A percentile compares a stretch with the other conserved stretches of the same genome.
These are phyloP conservation scores for Gymnothorax javanicus DNA, from an alignment of 2,797 vertebrate species.

Conservation along the genomic window DNA sequence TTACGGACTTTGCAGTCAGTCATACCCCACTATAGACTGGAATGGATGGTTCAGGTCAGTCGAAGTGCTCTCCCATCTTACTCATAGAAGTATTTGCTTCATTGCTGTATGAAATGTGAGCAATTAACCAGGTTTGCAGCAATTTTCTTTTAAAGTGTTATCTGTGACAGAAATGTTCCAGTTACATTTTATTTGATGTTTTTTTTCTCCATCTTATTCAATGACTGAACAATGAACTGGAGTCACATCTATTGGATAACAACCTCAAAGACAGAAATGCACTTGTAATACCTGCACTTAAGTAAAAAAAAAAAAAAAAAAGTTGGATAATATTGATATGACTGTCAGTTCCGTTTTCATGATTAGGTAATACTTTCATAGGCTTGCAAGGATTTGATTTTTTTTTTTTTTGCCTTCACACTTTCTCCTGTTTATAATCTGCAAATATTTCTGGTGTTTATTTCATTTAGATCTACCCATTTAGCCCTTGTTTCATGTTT, in stretches of 20 bases:
- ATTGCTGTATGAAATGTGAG: slow-evolving; percentile 26
- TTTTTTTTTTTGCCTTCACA: not conserved
- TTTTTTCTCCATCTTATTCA: not conserved
- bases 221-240: slow-evolving; percentile 20
- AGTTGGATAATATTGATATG: not conserved
- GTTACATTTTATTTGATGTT: not conserved
- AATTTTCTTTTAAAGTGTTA: slow-evolving; percentile 14
- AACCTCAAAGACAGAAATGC: not conserved
- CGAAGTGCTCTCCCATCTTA: not conserved
- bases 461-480: not conserved
- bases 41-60: not conserved
- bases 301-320: not conserved
- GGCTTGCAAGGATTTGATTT: slow-evolving; percentile 15
- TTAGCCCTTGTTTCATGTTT: not conserved
- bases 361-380: not conserved
- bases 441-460: not conserved
- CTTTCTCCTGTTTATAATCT: not conserved
- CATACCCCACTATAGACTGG: not conserved
- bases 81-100: slow-evolving; percentile 17
- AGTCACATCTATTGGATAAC: slow-evolving; percentile 22
- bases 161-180: slow-evolving; percentile 26
- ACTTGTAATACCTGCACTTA: not conserved
- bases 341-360: not conserved
- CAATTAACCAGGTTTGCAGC: not conserved
- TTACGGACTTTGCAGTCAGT: not conserved